Evolutionary conservation across 2,113 vertebrate genomes (phyloP).

Genomic region (Colius striatus): DNA sequence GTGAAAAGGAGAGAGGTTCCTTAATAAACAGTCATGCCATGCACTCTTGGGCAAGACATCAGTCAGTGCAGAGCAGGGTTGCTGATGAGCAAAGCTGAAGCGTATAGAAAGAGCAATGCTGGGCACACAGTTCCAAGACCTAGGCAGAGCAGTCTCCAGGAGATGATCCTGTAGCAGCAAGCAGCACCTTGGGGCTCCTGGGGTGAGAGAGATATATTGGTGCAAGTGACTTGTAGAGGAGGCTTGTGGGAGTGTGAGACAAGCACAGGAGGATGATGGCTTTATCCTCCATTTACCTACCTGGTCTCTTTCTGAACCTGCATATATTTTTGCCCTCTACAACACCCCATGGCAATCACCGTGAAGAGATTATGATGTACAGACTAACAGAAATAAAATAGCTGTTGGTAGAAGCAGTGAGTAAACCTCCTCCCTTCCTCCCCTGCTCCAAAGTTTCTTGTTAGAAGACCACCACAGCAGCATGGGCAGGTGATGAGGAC

Average conservation of each 20-base stretch:
- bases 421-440: not conserved
- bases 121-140: not conserved
- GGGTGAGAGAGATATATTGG: not conserved
- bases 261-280: not conserved
- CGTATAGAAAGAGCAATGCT: not conserved
- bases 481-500: not conserved
- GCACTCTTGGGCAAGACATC: not conserved
- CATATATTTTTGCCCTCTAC: not conserved
- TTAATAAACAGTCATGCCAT: not conserved
- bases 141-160: not conserved
- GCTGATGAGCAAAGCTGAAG: not conserved
- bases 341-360: not conserved
- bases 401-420: not conserved
- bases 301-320: not conserved
- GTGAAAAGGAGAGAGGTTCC: not conserved
- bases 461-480: not conserved
- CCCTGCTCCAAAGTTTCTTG: not conserved
- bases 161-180: not conserved
- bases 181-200: not conserved
- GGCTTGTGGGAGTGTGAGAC: not conserved
- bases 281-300: not conserved
- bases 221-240: not conserved
- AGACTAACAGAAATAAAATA: conserved; percentile 1
- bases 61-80: not conserved
- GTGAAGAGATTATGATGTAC: not conserved